Percentiles rank a stretch among this genome's conserved stretches.
These are phyloP conservation scores for Lepidocyrtinus sp. DNA, from an alignment of 2,888 invertebrate species.

Conservation along the genomic window DNA sequence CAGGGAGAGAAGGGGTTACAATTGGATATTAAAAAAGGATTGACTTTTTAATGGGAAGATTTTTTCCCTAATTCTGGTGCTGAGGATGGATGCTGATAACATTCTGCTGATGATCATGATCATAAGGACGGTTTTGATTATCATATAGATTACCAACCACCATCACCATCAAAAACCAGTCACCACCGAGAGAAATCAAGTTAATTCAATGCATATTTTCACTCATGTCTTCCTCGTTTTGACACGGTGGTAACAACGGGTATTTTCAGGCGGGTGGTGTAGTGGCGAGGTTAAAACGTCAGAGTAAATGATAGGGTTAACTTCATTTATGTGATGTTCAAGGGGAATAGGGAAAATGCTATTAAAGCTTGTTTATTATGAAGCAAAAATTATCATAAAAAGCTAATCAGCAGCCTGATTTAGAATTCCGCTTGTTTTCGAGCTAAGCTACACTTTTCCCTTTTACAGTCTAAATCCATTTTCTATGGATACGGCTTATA, in stretches of 20 bases:
- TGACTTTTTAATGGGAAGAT: conserved; percentile 15
- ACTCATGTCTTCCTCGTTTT: conserved; percentile 40
- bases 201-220: conserved; percentile 57
- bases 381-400: conserved; percentile 60
- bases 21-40: conserved; percentile 28
- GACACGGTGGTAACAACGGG: conserved; percentile 42
- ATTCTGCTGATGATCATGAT: conserved; percentile 38
- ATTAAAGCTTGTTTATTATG: conserved; percentile 41
- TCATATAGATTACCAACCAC: conserved; percentile 60
- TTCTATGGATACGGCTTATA: conserved; percentile 21
- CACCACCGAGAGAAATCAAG: conserved; percentile 23
- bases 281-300: background rate
- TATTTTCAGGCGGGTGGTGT: conserved; percentile 16
- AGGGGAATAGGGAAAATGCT: conserved; percentile 43
- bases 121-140: conserved; percentile 44
- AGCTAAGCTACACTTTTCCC: background rate
- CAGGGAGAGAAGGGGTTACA: conserved; percentile 34
- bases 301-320: conserved; percentile 24
- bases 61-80: background rate
- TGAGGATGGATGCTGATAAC: conserved; percentile 26
- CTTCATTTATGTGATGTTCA: conserved; percentile 1
- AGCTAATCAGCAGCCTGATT: conserved; percentile 60
- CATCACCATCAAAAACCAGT: conserved; percentile 27
- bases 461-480: conserved; percentile 1
- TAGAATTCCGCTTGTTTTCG: conserved; percentile 38